These are phyloP conservation scores for Drepana arcuata DNA, from an alignment of 1,140 invertebrate species.

Conservation along the genomic window DNA sequence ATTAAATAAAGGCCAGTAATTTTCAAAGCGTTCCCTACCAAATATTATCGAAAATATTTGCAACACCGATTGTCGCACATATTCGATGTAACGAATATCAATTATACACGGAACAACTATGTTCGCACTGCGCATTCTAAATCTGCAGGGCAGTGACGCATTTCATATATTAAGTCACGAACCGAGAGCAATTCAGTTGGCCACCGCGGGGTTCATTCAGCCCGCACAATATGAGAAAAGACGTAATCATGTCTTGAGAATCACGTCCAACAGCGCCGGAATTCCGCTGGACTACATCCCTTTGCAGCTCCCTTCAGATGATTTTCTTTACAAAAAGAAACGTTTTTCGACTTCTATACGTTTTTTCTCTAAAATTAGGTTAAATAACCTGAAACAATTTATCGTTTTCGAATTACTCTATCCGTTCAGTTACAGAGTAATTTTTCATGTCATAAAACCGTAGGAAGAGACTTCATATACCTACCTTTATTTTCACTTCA, in stretches of 20 bases:
- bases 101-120: too few species aligned
- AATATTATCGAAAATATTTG: too few species aligned
- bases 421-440: too few species aligned
- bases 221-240: conserved; percentile 52
- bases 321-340: conserved; percentile 51
- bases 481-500: too few species aligned
- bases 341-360: conserved; percentile 20
- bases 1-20: too few species aligned
- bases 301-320: conserved; percentile 32
- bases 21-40: too few species aligned
- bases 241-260: conserved; percentile 51
- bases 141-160: conserved; percentile 6
- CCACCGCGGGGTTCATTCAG: conserved; percentile 34
- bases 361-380: conserved; percentile 23
- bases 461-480: too few species aligned
- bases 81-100: too few species aligned
- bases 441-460: too few species aligned
- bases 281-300: conserved; percentile 43
- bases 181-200: conserved; percentile 36
- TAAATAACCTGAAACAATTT: conserved; percentile 20
- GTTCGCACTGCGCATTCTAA: too few species aligned
- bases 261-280: conserved; percentile 56
- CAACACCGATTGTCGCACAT: too few species aligned
- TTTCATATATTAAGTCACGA: conserved; percentile 21
- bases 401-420: too few species aligned